Conservation (phyloP, 2,797 vertebrate genomes). For the Tinamus major region DNA sequence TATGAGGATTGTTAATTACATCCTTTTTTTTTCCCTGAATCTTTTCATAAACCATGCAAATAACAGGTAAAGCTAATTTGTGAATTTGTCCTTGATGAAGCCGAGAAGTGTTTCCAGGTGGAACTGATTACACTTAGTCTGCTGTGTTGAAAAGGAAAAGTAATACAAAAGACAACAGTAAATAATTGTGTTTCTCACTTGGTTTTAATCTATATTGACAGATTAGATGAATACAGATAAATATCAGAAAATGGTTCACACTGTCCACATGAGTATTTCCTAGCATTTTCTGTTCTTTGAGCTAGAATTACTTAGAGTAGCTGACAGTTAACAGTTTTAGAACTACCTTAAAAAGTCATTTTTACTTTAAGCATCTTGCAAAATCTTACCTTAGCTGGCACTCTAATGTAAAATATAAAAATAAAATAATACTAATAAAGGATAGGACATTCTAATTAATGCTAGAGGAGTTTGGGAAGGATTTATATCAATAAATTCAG, state of each 20-base stretch:
- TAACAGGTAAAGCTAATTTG: constrained; percentile 71
- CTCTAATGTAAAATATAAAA: not conserved
- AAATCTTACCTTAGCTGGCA: not conserved
- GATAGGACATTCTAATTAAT: not conserved
- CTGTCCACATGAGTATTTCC: not conserved
- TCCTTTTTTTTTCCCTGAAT: not conserved
- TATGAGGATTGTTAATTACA: constrained; percentile 52
- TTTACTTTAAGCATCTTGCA: not conserved
- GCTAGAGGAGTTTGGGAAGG: not conserved
- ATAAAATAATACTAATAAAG: no score
- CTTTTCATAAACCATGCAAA: constrained; percentile 51
- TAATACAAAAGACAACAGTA: constrained; percentile 72
- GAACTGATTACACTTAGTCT: constrained; percentile 75
- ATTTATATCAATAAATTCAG: not conserved
- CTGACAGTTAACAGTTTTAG: constrained; percentile 1
- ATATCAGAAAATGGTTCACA: not conserved
- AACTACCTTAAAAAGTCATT: not conserved
- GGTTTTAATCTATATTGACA: constrained; percentile 53
- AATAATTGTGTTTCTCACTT: constrained; percentile 64
- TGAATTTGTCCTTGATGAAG: constrained; percentile 71
- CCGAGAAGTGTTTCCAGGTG: constrained; percentile 63
- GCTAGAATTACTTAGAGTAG: not conserved
- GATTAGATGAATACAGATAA: constrained; percentile 49
- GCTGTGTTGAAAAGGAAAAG: constrained; percentile 61
- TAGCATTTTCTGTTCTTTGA: not conserved